phyloP scores from a whole-genome alignment of 2,888 invertebrate genomes.

The Girardia tigrina region DNA sequence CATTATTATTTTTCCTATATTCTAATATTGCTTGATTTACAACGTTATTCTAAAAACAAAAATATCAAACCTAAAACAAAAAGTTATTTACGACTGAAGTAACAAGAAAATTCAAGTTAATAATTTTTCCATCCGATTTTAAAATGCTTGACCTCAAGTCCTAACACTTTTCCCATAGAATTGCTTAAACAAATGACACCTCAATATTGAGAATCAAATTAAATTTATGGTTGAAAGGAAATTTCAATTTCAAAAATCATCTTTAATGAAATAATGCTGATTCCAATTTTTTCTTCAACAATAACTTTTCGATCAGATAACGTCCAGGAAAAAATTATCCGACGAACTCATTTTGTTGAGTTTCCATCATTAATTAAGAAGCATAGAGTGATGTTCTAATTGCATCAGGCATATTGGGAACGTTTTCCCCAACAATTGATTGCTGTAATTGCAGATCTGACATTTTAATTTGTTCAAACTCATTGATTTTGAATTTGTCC shows the following conservation, averaged over 20 bases:
- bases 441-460: conserved; percentile 20
- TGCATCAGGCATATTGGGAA: conserved; percentile 8
- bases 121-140: too few species aligned
- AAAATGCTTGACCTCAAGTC: too few species aligned
- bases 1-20: too few species aligned
- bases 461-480: conserved; percentile 23
- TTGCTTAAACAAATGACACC: too few species aligned
- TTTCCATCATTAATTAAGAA: conserved; percentile 12
- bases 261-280: background rate
- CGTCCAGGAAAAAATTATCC: background rate
- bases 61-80: too few species aligned
- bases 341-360: background rate
- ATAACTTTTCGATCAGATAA: conserved; percentile 1
- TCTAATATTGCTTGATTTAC: too few species aligned
- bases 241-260: background rate
- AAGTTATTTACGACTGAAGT: too few species aligned
- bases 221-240: background rate
- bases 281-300: conserved; percentile 10
- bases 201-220: background rate
- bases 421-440: conserved; percentile 2
- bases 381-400: conserved; percentile 6
- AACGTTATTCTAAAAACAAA: too few species aligned
- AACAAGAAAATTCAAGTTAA: too few species aligned
- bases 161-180: too few species aligned
- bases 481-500: background rate